Evolutionary conservation across 2,888 invertebrate species (phyloP), one percentile per base, ranked within the genome.

Genomic region (Megalurothrips usitatus): DNA sequence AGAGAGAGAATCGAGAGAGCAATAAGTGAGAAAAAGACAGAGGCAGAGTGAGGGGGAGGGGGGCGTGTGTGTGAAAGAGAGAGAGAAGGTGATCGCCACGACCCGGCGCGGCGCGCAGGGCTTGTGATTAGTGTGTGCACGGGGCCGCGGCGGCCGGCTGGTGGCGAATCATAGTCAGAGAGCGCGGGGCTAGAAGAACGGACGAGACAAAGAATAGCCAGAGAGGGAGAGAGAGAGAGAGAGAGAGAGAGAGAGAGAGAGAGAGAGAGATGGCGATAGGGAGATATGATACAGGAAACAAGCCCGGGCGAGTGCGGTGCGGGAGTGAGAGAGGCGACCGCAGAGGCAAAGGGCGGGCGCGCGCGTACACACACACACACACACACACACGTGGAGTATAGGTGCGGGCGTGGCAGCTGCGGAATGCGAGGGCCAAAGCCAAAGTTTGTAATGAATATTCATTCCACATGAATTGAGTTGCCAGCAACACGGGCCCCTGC

Each of bases 401-500:
- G 34, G 34, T 43, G 68, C 23, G 68, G 68, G 4, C 10, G 68
- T 12, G 23, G 68, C 68, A 75, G 68, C 68, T 58, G 58, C 19
- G 58, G 58, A 58, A 58, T 58, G 58, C 58, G 58, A 63, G 63
- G 2, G 19, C n/a, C n/a, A 23, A 75, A 26, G 23, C 68, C 68
- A 75, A 75, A 75, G 68, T 75, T 75, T 75, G 68, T 75, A 75
- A 75, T 75, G 68, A 23, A 75, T 75, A 75, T 75, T 75, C 68
- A 75, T 75, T 75, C 68, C 68, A 75, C 68, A 75, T 75, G 68
- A 75, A 75, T 75, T 75, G 68, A 75, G 68, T 75, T 75, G 68
- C 23, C 23, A 75, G 68, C 68, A 75, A 26, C 68, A 26, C 68
- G 26, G 58, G 17, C 19, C 19, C 0, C 58, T 58, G 58, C 14